Evolutionary conservation across 1,140 invertebrate species (phyloP).

Genomic region (Calosoma granatense): DNA sequence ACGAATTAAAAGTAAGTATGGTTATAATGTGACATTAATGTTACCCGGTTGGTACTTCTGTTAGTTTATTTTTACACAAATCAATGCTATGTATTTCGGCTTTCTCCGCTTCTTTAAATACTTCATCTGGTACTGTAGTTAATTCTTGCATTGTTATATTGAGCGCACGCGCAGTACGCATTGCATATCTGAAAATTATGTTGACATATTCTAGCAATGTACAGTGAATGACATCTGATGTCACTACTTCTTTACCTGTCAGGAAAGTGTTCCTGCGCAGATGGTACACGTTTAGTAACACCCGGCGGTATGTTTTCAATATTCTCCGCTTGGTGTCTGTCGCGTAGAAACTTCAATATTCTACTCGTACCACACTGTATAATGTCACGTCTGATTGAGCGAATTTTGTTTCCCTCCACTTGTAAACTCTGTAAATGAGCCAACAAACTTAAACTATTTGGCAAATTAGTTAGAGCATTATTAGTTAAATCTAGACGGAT

Average conservation of each 20-base stretch:
- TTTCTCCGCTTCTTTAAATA: slow-evolving; percentile 56
- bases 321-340: slow-evolving; percentile 34
- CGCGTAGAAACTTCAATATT: slow-evolving; percentile 68
- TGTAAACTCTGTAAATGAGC: slow-evolving; percentile 72
- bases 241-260: slow-evolving; percentile 65
- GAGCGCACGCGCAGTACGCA: slow-evolving; percentile 60
- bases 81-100: slow-evolving; percentile 67
- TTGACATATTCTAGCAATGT: too few species aligned
- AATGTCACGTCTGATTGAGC: slow-evolving; percentile 64
- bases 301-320: slow-evolving; percentile 23
- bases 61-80: slow-evolving; percentile 68
- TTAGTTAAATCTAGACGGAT: slow-evolving; percentile 75
- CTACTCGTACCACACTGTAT: slow-evolving; percentile 68
- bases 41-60: slow-evolving; percentile 56
- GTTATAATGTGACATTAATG: too few species aligned
- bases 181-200: slow-evolving; percentile 51
- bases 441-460: slow-evolving; percentile 60
- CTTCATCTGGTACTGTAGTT: slow-evolving; percentile 51
- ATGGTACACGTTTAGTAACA: not conserved
- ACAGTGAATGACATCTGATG: slow-evolving; percentile 7
- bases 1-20: slow-evolving; percentile 9
- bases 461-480: slow-evolving; percentile 65
- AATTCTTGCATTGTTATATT: slow-evolving; percentile 55
- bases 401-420: slow-evolving; percentile 77
- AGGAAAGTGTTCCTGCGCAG: slow-evolving; percentile 43